Percentiles rank a stretch among this genome's conserved stretches.
Evolutionary conservation across 2,888 invertebrate genomes (phyloP).

Genomic region (Chrysolina haemoptera): DNA sequence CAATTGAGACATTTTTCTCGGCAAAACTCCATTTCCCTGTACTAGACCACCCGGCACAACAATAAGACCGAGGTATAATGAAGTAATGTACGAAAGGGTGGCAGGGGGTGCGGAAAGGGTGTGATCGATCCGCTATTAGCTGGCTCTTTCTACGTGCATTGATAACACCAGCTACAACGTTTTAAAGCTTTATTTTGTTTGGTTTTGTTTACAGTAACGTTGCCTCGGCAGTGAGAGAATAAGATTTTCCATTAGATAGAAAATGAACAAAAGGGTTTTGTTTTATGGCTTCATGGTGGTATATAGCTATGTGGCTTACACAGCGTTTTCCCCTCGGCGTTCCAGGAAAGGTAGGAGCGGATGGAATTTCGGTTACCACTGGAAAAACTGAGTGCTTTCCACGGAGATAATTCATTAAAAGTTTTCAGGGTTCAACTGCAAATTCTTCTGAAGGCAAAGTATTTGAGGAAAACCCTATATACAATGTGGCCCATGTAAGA

Average conservation of each 20-base stretch:
- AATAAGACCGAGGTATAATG: slow-evolving; percentile 53
- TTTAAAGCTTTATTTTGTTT: slow-evolving; percentile 52
- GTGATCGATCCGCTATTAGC: slow-evolving; percentile 52
- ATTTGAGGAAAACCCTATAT: no score
- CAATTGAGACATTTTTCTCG: no score
- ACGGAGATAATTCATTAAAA: background rate
- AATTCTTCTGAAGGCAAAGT: no score
- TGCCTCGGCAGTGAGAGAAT: slow-evolving; percentile 35
- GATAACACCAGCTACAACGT: slow-evolving; percentile 51
- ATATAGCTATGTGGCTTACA: slow-evolving; percentile 19
- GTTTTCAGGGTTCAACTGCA: no score
- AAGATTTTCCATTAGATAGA: slow-evolving; percentile 49
- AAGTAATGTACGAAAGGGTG: slow-evolving; percentile 49
- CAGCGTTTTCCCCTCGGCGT: background rate
- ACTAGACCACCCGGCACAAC: slow-evolving; percentile 24
- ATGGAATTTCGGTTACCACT: background rate
- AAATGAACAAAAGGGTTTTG: slow-evolving; percentile 48
- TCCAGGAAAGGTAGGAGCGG: background rate
- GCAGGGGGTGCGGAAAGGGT: slow-evolving; percentile 37
- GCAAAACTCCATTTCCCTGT: background rate
- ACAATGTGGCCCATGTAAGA: no score
- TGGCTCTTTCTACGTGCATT: slow-evolving; percentile 51
- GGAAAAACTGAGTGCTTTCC: background rate
- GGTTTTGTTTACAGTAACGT: slow-evolving; percentile 45
- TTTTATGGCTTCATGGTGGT: slow-evolving; percentile 28